phyloP scores from a whole-genome alignment of 2,888 invertebrate species.

The Mythimna vitellina region DNA sequence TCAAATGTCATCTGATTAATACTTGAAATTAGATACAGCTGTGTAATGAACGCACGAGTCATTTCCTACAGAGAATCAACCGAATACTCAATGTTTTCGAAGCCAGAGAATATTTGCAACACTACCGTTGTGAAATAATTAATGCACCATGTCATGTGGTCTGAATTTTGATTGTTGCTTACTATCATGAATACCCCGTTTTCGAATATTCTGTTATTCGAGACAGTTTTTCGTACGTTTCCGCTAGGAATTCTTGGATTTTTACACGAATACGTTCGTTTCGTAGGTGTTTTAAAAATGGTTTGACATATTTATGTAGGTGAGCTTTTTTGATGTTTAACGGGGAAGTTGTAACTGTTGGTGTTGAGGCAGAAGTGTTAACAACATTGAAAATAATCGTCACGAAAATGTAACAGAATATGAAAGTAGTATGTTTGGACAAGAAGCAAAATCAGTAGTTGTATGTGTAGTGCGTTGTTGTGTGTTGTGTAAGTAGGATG shows the following conservation, averaged over 20 bases:
- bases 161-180: conserved; percentile 60
- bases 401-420: neutral
- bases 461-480: too few relatives aligned
- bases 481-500: too few relatives aligned
- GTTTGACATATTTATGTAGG: conserved; percentile 35
- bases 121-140: conserved; percentile 63
- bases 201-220: conserved; percentile 55
- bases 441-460: too few relatives aligned
- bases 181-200: conserved; percentile 56
- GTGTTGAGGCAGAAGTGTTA: neutral
- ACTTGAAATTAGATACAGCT: conserved; percentile 47
- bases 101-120: conserved; percentile 53
- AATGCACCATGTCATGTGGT: conserved; percentile 57
- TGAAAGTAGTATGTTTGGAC: too few relatives aligned
- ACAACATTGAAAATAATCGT: neutral
- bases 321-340: conserved; percentile 17
- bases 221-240: conserved; percentile 41
- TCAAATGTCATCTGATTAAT: conserved; percentile 56
- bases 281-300: conserved; percentile 35
- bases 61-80: conserved; percentile 6
- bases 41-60: conserved; percentile 40
- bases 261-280: conserved; percentile 29
- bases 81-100: conserved; percentile 9
- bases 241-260: conserved; percentile 47
- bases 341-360: conserved; percentile 12